Percentiles rank a stretch among this genome's conserved stretches.
phyloP scores from a whole-genome alignment of 1,140 invertebrate species.

The Panulirus ornatus region DNA sequence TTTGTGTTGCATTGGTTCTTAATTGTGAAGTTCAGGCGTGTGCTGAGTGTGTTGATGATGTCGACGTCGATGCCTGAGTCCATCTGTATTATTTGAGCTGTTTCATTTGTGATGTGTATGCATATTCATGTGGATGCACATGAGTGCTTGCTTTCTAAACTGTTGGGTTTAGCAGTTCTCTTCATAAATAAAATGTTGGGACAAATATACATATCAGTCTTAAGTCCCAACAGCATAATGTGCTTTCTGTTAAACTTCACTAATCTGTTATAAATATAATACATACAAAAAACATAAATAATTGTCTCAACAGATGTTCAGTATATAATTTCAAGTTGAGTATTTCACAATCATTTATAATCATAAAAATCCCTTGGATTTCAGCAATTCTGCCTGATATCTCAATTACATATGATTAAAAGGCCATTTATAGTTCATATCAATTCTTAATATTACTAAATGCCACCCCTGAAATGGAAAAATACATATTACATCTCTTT shows the following conservation, averaged over 20 bases:
- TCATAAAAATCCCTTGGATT: neutral
- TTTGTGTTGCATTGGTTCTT: too few relatives aligned
- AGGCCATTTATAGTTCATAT: neutral
- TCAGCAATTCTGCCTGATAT: neutral
- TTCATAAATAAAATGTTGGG: neutral
- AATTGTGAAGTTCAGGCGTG: too few relatives aligned
- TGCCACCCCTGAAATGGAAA: neutral
- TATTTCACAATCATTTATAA: neutral
- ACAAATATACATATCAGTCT: slow-evolving; percentile 11
- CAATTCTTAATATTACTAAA: neutral
- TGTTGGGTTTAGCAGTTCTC: too few relatives aligned
- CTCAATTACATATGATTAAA: neutral
- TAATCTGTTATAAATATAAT: neutral
- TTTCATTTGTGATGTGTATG: slow-evolving; percentile 14
- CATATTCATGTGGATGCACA: slow-evolving; percentile 24
- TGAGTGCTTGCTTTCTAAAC: too few relatives aligned
- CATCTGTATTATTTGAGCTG: neutral
- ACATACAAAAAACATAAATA: neutral
- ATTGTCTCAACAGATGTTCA: neutral
- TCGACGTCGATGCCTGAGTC: too few relatives aligned
- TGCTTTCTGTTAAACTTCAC: neutral
- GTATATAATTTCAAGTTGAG: neutral
- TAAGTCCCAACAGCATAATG: neutral
- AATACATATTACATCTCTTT: neutral
- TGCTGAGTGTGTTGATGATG: too few relatives aligned